phyloP scores from a whole-genome alignment of 2,888 invertebrate species.

The Papilio protenor region DNA sequence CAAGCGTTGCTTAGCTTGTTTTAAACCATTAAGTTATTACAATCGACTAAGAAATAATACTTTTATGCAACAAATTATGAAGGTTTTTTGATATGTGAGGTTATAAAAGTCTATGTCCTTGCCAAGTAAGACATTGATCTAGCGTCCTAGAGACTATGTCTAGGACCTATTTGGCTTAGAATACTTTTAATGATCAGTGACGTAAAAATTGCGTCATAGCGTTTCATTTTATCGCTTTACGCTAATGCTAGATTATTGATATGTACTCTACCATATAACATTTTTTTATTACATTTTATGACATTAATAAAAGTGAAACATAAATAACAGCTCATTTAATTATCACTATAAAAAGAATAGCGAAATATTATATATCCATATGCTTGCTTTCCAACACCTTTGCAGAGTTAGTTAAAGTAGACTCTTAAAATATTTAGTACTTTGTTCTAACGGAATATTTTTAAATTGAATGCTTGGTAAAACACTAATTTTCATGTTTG shows the following conservation, averaged over 20 bases:
- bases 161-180: slow-evolving; percentile 58
- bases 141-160: slow-evolving; percentile 49
- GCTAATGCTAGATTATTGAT: neutral
- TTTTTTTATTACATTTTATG: neutral
- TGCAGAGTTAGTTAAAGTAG: neutral
- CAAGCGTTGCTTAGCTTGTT: neutral
- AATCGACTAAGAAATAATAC: neutral
- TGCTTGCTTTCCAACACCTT: neutral
- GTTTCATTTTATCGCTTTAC: slow-evolving; percentile 35
- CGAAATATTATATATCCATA: no score
- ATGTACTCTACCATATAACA: neutral
- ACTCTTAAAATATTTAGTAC: neutral
- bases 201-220: slow-evolving; percentile 53
- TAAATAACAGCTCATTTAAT: no score
- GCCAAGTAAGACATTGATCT: slow-evolving; percentile 52
- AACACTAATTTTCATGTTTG: slow-evolving; percentile 28
- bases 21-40: neutral
- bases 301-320: neutral
- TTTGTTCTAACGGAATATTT: slow-evolving; percentile 2
- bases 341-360: no score
- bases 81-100: slow-evolving; percentile 11
- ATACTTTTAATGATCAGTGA: slow-evolving; percentile 61
- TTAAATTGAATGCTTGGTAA: neutral
- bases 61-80: neutral
- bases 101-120: slow-evolving; percentile 12